These are phyloP conservation scores for Steromphala cineraria DNA, from an alignment of 2,888 invertebrate genomes.

Conservation along the genomic window DNA sequence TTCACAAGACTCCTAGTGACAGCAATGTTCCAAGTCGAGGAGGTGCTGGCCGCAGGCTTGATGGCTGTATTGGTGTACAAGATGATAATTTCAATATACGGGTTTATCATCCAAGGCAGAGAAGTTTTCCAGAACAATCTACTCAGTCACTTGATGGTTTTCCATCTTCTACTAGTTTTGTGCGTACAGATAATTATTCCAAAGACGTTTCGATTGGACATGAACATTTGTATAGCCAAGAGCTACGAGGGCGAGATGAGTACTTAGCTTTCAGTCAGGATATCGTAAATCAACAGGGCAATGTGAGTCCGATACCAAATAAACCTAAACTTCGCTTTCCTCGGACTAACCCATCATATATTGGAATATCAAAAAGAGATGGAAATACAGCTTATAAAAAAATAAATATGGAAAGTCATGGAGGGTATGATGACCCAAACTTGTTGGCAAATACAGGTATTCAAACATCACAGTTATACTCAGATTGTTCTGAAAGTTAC, in stretches of 20 bases:
- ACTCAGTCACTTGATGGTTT: slow-evolving; percentile 31
- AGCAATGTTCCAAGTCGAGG: slow-evolving; percentile 25
- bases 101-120: slow-evolving; percentile 37
- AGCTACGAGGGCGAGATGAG: slow-evolving; percentile 46
- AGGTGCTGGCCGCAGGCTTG: slow-evolving; percentile 40
- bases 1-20: slow-evolving; percentile 38
- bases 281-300: slow-evolving; percentile 62
- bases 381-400: slow-evolving; percentile 62
- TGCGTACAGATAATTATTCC: slow-evolving; percentile 39
- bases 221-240: slow-evolving; percentile 49
- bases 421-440: slow-evolving; percentile 44
- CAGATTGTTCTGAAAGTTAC: slow-evolving; percentile 37
- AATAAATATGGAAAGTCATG: slow-evolving; percentile 57
- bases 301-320: slow-evolving; percentile 56
- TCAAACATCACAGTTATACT: slow-evolving; percentile 57
- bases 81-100: slow-evolving; percentile 21
- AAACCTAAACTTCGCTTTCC: slow-evolving; percentile 73
- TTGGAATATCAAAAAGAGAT: slow-evolving; percentile 65
- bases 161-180: slow-evolving; percentile 41
- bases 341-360: slow-evolving; percentile 73
- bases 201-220: slow-evolving; percentile 33
- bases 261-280: slow-evolving; percentile 69
- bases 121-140: slow-evolving; percentile 45
- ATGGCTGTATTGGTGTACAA: slow-evolving; percentile 22
- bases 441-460: slow-evolving; percentile 48